These are phyloP conservation scores for Paramormyrops hopkinsi DNA, from an alignment of 2,797 vertebrate genomes.

Conservation along the genomic window DNA sequence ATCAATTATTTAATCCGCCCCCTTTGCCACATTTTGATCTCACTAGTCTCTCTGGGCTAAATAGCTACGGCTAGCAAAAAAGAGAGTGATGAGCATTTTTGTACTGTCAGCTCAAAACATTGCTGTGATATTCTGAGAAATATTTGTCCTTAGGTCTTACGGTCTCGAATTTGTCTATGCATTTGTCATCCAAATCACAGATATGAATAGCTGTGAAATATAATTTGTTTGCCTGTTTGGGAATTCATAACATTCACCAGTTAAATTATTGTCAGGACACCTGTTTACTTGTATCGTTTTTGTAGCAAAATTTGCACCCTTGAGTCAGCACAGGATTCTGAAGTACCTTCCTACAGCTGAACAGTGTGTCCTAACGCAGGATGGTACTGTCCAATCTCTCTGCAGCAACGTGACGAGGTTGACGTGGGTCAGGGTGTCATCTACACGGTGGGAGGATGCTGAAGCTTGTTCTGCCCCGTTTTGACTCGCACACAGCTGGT, in stretches of 20 bases:
- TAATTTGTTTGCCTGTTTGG: not conserved
- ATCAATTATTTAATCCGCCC: slow-evolving; percentile 29
- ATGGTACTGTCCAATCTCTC: not conserved
- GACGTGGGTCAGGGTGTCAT: not conserved
- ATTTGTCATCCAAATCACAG: not conserved
- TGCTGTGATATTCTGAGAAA: not conserved
- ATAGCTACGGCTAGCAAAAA: not conserved
- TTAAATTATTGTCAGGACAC: not conserved
- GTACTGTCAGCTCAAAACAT: not conserved
- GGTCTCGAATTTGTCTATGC: not conserved
- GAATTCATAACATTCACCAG: not conserved
- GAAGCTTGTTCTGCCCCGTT: not conserved
- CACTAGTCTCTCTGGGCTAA: slow-evolving; percentile 8
- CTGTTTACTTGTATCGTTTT: not conserved
- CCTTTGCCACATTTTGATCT: slow-evolving; percentile 27
- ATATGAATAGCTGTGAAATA: not conserved
- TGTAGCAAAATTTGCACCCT: not conserved
- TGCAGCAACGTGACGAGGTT: not conserved
- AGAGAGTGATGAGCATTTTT: slow-evolving; percentile 23
- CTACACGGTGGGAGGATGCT: not conserved
- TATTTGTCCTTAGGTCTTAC: not conserved
- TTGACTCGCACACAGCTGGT: not conserved
- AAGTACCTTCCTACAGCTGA: not conserved
- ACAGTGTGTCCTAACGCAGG: not conserved
- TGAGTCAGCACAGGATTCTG: not conserved